These are phyloP conservation scores for Cyaniris semiargus DNA, from an alignment of 2,888 invertebrate genomes.

Conservation along the genomic window DNA sequence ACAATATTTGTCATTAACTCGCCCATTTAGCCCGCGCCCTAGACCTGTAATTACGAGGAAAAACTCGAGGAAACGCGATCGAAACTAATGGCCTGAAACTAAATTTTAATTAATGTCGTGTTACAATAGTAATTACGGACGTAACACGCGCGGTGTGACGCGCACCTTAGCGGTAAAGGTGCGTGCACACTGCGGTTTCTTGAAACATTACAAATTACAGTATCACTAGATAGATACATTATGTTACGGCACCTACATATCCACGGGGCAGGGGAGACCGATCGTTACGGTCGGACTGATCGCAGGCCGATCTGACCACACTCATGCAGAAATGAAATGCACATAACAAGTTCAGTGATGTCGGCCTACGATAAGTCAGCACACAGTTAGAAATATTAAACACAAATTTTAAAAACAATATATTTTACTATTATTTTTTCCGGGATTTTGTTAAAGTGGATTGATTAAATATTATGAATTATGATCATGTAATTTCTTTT, in stretches of 20 bases:
- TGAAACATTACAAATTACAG: neutral
- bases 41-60: conserved; percentile 73
- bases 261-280: neutral
- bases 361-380: too few species aligned
- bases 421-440: too few species aligned
- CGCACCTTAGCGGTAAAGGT: conserved; percentile 43
- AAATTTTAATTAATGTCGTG: conserved; percentile 82
- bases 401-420: too few species aligned
- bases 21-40: conserved; percentile 75
- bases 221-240: neutral
- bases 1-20: conserved; percentile 77
- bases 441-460: too few species aligned
- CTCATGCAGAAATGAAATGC: neutral
- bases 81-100: conserved; percentile 79
- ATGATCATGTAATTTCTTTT: too few species aligned
- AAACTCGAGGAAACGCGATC: conserved; percentile 78
- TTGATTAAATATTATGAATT: too few species aligned
- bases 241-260: neutral
- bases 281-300: neutral
- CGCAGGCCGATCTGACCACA: neutral
- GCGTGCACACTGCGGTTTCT: neutral
- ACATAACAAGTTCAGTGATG: neutral
- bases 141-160: conserved; percentile 69
- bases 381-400: too few species aligned
- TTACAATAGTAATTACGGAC: conserved; percentile 79